Conservation (phyloP, 2,888 invertebrate species). For the Orchesellides sinensis region DNA sequence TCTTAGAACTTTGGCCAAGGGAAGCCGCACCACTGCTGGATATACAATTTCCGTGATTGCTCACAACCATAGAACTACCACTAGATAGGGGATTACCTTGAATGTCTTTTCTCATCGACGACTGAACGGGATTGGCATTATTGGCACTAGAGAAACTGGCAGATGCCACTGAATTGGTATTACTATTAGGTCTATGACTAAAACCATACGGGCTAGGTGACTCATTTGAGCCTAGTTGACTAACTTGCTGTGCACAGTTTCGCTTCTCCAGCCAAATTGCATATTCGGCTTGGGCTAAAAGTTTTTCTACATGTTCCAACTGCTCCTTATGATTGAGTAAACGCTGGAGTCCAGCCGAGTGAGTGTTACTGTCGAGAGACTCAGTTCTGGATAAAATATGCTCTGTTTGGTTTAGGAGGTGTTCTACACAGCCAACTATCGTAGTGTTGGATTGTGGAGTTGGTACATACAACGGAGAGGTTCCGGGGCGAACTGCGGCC, state of each 20-base stretch:
- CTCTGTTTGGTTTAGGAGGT: slow-evolving; percentile 75
- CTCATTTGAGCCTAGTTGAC: slow-evolving; percentile 73
- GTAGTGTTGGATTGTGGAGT: slow-evolving; percentile 70
- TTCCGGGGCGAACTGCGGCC: slow-evolving; percentile 67
- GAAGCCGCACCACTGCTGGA: slow-evolving; percentile 45
- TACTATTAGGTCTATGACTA: slow-evolving; percentile 66
- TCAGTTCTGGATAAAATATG: slow-evolving; percentile 75
- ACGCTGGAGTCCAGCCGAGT: slow-evolving; percentile 75
- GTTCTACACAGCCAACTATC: slow-evolving; percentile 75
- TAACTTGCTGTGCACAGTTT: slow-evolving; percentile 75
- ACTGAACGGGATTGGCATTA: slow-evolving; percentile 70
- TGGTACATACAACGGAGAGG: slow-evolving; percentile 71
- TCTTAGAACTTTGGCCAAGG: slow-evolving; percentile 70
- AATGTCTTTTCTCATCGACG: slow-evolving; percentile 64
- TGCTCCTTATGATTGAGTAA: slow-evolving; percentile 75
- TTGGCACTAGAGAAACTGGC: slow-evolving; percentile 74
- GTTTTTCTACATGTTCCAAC: slow-evolving; percentile 74
- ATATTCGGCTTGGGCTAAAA: slow-evolving; percentile 75
- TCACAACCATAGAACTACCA: slow-evolving; percentile 69
- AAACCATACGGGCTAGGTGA: slow-evolving; percentile 73
- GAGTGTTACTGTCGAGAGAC: slow-evolving; percentile 74
- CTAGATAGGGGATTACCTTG: slow-evolving; percentile 38
- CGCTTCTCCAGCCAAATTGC: slow-evolving; percentile 75
- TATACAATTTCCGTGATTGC: slow-evolving; percentile 65
- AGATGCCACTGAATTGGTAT: slow-evolving; percentile 66